Evolutionary conservation across 2,113 vertebrate genomes (phyloP).

Genomic region (Mormoops blainvillei): DNA sequence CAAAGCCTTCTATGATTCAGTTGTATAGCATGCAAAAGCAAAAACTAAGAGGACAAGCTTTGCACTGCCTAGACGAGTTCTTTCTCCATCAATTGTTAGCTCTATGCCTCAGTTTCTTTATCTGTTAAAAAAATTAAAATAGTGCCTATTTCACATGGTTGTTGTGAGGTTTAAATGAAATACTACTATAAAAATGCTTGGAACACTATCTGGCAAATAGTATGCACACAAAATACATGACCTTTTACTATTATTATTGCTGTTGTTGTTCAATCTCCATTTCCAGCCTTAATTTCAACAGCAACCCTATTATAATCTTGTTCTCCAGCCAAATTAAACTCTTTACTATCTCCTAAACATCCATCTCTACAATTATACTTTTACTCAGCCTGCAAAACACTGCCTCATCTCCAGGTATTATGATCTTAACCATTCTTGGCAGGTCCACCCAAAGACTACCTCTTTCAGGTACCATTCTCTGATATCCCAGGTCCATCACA

Average conservation of each 20-base stretch:
- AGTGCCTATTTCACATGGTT: not conserved
- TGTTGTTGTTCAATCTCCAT: not conserved
- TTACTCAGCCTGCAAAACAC: not conserved
- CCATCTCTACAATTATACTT: not conserved
- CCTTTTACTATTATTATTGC: not conserved
- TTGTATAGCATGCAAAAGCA: not conserved
- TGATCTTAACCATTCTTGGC: not conserved
- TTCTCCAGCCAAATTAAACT: conserved; percentile 12
- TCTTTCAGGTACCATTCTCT: not conserved
- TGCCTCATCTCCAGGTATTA: not conserved
- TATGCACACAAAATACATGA: conserved; percentile 23
- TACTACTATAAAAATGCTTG: not conserved
- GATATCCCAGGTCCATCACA: not conserved
- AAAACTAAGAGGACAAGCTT: not conserved
- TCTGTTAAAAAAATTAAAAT: conserved; percentile 10
- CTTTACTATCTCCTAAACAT: not conserved
- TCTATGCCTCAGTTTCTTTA: conserved; percentile 2
- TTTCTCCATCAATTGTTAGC: conserved; percentile 19
- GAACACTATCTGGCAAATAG: not conserved
- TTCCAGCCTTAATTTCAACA: not conserved
- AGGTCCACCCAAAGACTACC: not conserved
- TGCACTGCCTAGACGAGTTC: not conserved
- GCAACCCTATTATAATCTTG: not conserved
- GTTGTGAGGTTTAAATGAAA: conserved; percentile 29
- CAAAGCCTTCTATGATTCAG: not conserved